A percentile compares a stretch with the other conserved stretches of the same genome.
Evolutionary conservation across 1,140 invertebrate genomes (phyloP).

Genomic region (Trichonephila clavipes): DNA sequence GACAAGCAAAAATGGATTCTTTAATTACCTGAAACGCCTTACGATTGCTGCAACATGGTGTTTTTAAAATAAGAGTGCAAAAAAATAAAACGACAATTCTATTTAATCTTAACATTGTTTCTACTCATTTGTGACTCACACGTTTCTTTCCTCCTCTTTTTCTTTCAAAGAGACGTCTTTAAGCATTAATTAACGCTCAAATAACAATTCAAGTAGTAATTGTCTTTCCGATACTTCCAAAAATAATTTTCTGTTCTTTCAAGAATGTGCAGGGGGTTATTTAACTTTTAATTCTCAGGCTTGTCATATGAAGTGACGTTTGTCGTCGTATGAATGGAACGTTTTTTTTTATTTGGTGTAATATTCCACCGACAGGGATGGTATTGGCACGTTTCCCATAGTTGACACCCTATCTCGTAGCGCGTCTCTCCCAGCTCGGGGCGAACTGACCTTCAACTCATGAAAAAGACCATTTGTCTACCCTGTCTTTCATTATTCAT

Average conservation of each 20-base stretch:
- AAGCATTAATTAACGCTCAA: background rate
- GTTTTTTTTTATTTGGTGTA: background rate
- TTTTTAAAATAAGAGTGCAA: no score
- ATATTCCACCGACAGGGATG: conserved; percentile 9
- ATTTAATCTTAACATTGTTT: background rate
- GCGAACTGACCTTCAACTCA: background rate
- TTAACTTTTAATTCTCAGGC: background rate
- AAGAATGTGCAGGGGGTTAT: background rate
- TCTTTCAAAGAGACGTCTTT: background rate
- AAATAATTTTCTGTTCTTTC: background rate
- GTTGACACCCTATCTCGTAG: background rate
- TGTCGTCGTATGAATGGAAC: background rate
- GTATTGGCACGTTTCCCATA: conserved; percentile 4
- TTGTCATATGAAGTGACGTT: background rate
- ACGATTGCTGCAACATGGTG: no score
- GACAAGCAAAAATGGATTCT: no score
- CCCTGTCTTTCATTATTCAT: conserved; percentile 17
- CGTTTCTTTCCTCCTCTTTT: background rate
- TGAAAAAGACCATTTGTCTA: conserved; percentile 34
- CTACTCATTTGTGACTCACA: background rate
- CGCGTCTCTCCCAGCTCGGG: background rate
- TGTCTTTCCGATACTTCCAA: background rate
- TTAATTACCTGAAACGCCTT: no score
- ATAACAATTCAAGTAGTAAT: background rate
- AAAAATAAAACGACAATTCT: background rate